A percentile compares a stretch with the other conserved stretches of the same genome.
Evolutionary conservation across 2,113 vertebrate genomes (phyloP).

Genomic region (Pipra filicauda): DNA sequence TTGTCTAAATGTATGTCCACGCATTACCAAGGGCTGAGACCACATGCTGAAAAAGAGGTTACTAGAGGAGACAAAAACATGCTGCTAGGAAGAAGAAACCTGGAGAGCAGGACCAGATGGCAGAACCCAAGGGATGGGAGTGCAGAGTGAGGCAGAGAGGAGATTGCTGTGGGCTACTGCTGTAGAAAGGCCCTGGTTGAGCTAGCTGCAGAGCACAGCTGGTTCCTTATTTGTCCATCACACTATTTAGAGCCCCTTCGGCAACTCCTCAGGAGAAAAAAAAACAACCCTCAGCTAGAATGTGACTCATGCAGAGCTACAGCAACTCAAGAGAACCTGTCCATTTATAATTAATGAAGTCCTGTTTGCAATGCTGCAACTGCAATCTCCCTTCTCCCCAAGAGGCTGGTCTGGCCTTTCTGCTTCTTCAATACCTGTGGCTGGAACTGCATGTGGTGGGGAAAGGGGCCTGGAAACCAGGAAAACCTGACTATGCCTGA

Average conservation of each 20-base stretch:
- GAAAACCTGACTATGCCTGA: background rate
- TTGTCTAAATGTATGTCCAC: background rate
- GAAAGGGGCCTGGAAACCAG: background rate
- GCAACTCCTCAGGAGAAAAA: background rate
- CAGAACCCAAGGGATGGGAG: background rate
- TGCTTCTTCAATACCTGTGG: background rate
- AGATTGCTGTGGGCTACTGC: background rate
- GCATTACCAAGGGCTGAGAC: background rate
- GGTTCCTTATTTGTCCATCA: slow-evolving; percentile 23
- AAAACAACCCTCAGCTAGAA: background rate
- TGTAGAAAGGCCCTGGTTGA: background rate
- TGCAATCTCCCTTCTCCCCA: background rate
- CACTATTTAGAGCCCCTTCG: background rate
- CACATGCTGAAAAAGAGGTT: background rate
- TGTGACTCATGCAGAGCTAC: background rate
- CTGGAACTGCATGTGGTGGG: fast-evolving
- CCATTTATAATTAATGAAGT: slow-evolving; percentile 30
- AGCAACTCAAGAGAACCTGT: background rate
- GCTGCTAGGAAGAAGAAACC: background rate
- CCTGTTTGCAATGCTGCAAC: background rate
- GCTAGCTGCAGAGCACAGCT: slow-evolving; percentile 1
- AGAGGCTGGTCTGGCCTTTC: background rate
- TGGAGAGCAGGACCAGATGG: background rate
- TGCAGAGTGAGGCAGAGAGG: background rate
- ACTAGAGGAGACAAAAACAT: background rate